Conservation (phyloP, 2,797 vertebrate species). For the Semotilus atromaculatus region DNA sequence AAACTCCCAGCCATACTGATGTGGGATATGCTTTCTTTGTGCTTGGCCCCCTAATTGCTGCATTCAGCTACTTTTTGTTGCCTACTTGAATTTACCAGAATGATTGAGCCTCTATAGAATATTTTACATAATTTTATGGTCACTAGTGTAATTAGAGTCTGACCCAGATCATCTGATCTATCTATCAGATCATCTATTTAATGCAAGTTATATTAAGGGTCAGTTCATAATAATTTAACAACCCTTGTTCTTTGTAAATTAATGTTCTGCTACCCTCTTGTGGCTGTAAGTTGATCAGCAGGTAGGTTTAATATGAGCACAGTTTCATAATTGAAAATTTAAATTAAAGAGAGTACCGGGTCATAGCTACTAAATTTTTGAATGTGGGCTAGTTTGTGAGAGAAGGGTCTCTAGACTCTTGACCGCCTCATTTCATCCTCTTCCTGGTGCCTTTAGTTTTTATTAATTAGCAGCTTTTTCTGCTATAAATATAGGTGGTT, state of each 20-base stretch:
- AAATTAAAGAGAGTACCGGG: neutral
- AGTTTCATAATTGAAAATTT: slow-evolving; percentile 4
- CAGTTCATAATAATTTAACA: neutral
- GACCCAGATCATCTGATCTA: neutral
- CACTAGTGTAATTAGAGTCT: neutral
- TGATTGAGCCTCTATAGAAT: neutral
- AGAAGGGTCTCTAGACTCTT: neutral
- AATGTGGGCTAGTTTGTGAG: neutral
- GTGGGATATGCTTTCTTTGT: neutral
- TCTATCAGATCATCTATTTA: no score
- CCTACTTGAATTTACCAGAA: neutral
- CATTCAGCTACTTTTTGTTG: neutral
- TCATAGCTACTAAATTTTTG: neutral
- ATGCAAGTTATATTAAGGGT: neutral
- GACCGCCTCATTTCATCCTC: neutral
- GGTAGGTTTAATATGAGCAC: neutral
- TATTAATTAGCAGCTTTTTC: slow-evolving; percentile 14
- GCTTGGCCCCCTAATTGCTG: neutral
- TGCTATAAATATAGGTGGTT: neutral
- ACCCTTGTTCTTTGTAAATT: neutral
- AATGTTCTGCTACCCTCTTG: slow-evolving; percentile 35
- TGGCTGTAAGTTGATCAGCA: slow-evolving; percentile 19
- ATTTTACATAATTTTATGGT: neutral
- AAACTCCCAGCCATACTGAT: neutral
- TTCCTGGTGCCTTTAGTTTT: slow-evolving; percentile 42